These are phyloP conservation scores for Merops nubicus DNA, from an alignment of 2,113 vertebrate genomes.

Conservation along the genomic window DNA sequence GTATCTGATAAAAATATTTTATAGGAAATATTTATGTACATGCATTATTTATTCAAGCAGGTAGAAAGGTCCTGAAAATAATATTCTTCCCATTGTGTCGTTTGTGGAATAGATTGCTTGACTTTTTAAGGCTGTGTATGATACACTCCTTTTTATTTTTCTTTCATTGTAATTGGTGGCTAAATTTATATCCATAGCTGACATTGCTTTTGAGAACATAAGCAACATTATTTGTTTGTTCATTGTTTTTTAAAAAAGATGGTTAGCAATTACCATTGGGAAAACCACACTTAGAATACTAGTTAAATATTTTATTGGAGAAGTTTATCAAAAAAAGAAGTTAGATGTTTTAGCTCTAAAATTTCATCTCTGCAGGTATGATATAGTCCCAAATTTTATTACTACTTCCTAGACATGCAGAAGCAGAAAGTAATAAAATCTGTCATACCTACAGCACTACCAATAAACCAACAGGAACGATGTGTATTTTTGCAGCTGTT, in stretches of 20 bases:
- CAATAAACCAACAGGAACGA: background rate
- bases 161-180: background rate
- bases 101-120: background rate
- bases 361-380: background rate
- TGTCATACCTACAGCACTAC: background rate
- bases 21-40: background rate
- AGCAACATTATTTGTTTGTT: background rate
- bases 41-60: background rate
- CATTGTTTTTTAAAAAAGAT: background rate
- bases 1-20: background rate
- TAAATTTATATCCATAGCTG: background rate
- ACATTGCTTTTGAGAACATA: background rate
- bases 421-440: background rate
- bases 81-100: background rate
- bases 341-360: background rate
- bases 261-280: background rate
- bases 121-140: background rate
- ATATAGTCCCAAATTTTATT: background rate
- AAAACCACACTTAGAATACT: background rate
- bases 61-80: background rate
- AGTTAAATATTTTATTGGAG: slow-evolving; percentile 9
- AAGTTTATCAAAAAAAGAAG: background rate
- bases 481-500: slow-evolving; percentile 83
- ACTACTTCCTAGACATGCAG: background rate
- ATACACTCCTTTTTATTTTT: background rate